These are phyloP conservation scores for Misgurnus anguillicaudatus DNA, from an alignment of 2,113 vertebrate species.

Conservation along the genomic window DNA sequence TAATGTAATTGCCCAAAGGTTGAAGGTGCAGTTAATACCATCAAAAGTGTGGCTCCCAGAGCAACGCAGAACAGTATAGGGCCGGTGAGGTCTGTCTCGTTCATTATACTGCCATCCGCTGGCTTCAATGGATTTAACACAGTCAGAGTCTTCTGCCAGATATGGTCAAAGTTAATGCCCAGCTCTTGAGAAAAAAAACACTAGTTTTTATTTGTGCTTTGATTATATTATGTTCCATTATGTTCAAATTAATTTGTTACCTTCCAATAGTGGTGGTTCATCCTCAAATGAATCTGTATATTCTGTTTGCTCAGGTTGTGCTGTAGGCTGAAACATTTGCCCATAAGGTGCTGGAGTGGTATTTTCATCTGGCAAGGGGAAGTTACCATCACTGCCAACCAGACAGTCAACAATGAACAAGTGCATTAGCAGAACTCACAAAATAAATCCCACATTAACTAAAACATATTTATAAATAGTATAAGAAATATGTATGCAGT, in stretches of 20 bases:
- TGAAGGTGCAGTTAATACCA: conserved; percentile 69
- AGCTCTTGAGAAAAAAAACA: conserved; percentile 74
- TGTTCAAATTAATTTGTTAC: conserved; percentile 58
- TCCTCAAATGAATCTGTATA: conserved; percentile 71
- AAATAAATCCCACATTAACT: background rate
- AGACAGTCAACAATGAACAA: conserved; percentile 8
- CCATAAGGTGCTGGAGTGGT: conserved; percentile 62
- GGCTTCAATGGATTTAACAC: conserved; percentile 87
- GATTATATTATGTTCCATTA: background rate
- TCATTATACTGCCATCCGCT: conserved; percentile 91
- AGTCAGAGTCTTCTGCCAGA: conserved; percentile 90
- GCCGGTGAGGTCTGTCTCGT: conserved; percentile 85
- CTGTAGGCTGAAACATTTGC: conserved; percentile 73
- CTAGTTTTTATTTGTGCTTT: background rate
- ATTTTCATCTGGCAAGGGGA: conserved; percentile 20
- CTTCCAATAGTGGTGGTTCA: conserved; percentile 87
- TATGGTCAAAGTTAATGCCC: conserved; percentile 89
- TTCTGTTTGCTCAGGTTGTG: conserved; percentile 50
- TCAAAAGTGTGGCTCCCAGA: conserved; percentile 79
- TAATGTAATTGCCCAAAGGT: background rate
- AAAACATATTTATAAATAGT: background rate
- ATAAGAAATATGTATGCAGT: background rate
- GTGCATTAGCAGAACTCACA: conserved; percentile 13
- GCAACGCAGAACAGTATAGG: conserved; percentile 83
- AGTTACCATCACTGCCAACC: conserved; percentile 33